Evolutionary conservation across 2,888 invertebrate species (phyloP).

Genomic region (Herminia tarsipennalis): DNA sequence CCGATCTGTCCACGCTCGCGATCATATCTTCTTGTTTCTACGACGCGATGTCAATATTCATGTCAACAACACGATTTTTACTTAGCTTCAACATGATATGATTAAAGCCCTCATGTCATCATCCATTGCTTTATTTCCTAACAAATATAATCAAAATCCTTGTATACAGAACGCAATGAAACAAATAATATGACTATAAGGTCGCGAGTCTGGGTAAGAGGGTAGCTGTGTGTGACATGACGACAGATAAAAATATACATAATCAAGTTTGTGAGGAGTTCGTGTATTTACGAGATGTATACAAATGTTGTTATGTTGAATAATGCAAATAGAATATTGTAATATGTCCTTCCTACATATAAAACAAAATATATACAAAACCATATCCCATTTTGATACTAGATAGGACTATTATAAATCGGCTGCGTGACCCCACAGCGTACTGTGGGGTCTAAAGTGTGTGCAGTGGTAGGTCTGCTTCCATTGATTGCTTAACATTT

Average conservation of each 20-base stretch:
- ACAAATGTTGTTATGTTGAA: background rate
- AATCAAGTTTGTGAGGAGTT: background rate
- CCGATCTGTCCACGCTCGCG: too few species aligned
- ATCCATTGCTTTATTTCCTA: background rate
- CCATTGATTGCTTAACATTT: too few species aligned
- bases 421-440: too few species aligned
- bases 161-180: background rate
- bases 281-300: background rate
- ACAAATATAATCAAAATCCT: slow-evolving; percentile 1
- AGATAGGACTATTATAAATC: too few species aligned
- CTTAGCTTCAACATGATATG: too few species aligned
- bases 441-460: too few species aligned
- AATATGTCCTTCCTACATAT: background rate
- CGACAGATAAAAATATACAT: background rate
- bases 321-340: background rate
- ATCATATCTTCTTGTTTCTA: too few species aligned
- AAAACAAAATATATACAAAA: background rate
- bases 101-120: background rate
- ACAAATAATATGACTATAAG: background rate
- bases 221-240: background rate
- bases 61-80: too few species aligned
- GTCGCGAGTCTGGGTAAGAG: background rate
- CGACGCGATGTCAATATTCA: too few species aligned
- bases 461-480: too few species aligned
- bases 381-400: too few species aligned